Evolutionary conservation across 2,797 vertebrate genomes (phyloP).

Genomic region (Carduelis carduelis): DNA sequence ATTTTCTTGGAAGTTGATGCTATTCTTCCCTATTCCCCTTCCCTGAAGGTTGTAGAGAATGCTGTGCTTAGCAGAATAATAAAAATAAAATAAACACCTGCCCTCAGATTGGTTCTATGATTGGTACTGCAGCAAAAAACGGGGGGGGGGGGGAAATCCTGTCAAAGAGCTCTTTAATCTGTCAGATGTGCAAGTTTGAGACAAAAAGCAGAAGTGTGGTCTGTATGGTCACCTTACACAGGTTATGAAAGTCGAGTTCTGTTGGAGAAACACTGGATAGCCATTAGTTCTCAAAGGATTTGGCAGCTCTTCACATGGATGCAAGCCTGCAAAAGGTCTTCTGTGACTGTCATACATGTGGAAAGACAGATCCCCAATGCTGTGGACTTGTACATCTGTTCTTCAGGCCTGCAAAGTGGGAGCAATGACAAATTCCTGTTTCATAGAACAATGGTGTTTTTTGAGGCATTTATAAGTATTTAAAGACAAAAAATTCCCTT

Average conservation of each 20-base stretch:
- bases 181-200: not conserved
- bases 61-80: slow-evolving; percentile 90
- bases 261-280: not conserved
- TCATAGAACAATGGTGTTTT: rapidly evolving
- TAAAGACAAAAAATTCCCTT: not conserved
- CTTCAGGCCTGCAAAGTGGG: not conserved
- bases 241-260: not conserved
- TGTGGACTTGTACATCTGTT: not conserved
- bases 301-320: not conserved
- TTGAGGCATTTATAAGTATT: not conserved
- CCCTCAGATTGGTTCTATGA: slow-evolving; percentile 80
- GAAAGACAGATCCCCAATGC: not conserved
- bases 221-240: not conserved
- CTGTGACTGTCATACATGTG: not conserved
- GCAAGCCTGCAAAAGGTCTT: not conserved
- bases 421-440: not conserved
- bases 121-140: slow-evolving; percentile 67
- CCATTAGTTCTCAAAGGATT: not conserved
- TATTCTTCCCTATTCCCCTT: slow-evolving; percentile 63
- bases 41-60: slow-evolving; percentile 84
- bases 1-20: slow-evolving; percentile 57
- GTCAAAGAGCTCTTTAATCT: not conserved
- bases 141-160: slow-evolving; percentile 40
- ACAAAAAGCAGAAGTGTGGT: not conserved
- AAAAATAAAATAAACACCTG: slow-evolving; percentile 76